Evolutionary conservation across 1,140 invertebrate genomes (phyloP).

Genomic region (Psix sp.): DNA sequence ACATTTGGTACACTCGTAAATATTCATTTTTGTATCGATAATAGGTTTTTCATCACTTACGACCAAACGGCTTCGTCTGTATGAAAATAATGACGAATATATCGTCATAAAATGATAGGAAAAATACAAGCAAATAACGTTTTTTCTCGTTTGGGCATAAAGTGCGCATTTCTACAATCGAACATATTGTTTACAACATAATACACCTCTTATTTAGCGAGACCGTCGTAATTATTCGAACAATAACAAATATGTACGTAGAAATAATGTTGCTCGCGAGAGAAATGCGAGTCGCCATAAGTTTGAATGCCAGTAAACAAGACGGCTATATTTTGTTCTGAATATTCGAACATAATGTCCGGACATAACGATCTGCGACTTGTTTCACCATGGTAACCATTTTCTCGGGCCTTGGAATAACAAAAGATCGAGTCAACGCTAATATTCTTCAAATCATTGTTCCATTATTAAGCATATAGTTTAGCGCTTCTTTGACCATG

Average conservation of each 20-base stretch:
- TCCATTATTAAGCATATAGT: constrained; percentile 50
- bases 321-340: constrained; percentile 51
- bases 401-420: constrained; percentile 41
- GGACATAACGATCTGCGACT: constrained; percentile 27
- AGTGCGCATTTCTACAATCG: no score
- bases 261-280: constrained; percentile 15
- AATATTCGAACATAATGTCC: constrained; percentile 37
- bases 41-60: no score
- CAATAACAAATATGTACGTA: constrained; percentile 29
- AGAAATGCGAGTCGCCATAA: constrained; percentile 29
- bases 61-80: no score
- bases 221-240: constrained; percentile 34
- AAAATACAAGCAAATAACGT: no score
- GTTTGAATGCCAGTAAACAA: constrained; percentile 44
- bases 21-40: no score
- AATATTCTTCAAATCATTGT: constrained; percentile 44
- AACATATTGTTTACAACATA: constrained; percentile 40
- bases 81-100: no score
- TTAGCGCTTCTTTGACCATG: constrained; percentile 32
- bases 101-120: no score
- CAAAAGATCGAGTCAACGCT: constrained; percentile 47
- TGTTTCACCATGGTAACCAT: constrained; percentile 12
- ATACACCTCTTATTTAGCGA: constrained; percentile 34
- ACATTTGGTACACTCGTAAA: no score
- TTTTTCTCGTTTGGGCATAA: no score